Conservation (phyloP, 2,888 invertebrate species). For the Theodoxus fluviatilis region DNA sequence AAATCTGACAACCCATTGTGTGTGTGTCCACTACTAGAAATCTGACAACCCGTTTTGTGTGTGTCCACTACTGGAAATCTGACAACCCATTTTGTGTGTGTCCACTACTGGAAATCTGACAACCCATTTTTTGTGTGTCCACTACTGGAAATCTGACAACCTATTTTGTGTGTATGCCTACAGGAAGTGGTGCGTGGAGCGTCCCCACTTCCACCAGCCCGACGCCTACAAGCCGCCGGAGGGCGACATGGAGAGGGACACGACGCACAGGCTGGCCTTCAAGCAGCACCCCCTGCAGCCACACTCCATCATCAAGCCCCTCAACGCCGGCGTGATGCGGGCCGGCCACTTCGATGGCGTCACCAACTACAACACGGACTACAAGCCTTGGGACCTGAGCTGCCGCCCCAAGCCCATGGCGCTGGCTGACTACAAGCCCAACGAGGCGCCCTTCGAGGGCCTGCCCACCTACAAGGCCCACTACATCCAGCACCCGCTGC, state of each 20-base stretch:
- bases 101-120: too few relatives aligned
- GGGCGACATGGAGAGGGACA: slow-evolving; percentile 60
- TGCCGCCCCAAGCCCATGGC: slow-evolving; percentile 41
- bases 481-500: slow-evolving; percentile 48
- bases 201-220: slow-evolving; percentile 50
- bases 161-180: too few relatives aligned
- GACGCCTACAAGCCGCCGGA: slow-evolving; percentile 57
- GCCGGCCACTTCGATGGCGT: slow-evolving; percentile 54
- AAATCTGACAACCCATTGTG: too few relatives aligned
- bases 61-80: too few relatives aligned
- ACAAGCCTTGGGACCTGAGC: slow-evolving; percentile 50
- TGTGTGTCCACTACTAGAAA: too few relatives aligned
- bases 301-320: slow-evolving; percentile 44
- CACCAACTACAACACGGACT: slow-evolving; percentile 59
- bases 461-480: slow-evolving; percentile 58
- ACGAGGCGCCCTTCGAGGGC: slow-evolving; percentile 63
- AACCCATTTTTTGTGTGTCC: too few relatives aligned
- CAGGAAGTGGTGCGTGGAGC: slow-evolving; percentile 49
- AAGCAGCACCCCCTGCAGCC: slow-evolving; percentile 49
- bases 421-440: slow-evolving; percentile 56
- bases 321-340: slow-evolving; percentile 39
- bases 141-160: too few relatives aligned
- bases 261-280: slow-evolving; percentile 57
- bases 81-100: too few relatives aligned
- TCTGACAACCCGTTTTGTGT: too few relatives aligned